Conservation (phyloP, 2,888 invertebrate genomes). For the Acrobasis suavella region DNA sequence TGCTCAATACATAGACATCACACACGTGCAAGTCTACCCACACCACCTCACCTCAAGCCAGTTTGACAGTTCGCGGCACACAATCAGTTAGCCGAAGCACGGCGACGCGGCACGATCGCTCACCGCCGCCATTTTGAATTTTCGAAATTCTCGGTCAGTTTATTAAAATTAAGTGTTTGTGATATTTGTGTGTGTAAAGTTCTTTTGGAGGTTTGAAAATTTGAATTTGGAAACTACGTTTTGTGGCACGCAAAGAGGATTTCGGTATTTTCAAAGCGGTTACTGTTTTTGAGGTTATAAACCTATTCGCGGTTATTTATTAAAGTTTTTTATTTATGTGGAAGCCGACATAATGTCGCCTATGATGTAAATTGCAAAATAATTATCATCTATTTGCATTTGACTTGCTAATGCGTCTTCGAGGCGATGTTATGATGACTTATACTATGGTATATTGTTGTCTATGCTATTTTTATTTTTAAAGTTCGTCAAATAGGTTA, state of each 20-base stretch:
- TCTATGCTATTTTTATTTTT: conserved; percentile 40
- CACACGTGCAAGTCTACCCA: conserved; percentile 48
- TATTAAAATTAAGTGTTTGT: conserved; percentile 61
- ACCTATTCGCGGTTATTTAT: conserved; percentile 46
- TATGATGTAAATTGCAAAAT: conserved; percentile 72
- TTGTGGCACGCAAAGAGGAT: conserved; percentile 40
- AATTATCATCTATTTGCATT: conserved; percentile 61
- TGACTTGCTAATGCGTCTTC: conserved; percentile 44
- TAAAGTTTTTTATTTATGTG: conserved; percentile 48
- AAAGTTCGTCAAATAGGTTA: conserved; percentile 49
- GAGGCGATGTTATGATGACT: conserved; percentile 33
- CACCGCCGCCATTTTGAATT: conserved; percentile 64
- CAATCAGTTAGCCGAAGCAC: conserved; percentile 77
- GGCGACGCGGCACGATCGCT: conserved; percentile 71
- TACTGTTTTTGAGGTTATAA: conserved; percentile 52
- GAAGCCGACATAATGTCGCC: conserved; percentile 44
- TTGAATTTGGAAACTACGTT: conserved; percentile 29
- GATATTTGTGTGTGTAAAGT: conserved; percentile 45
- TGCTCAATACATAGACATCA: conserved; percentile 27
- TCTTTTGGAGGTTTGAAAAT: conserved; percentile 44
- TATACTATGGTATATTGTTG: conserved; percentile 1
- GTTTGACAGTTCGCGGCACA: conserved; percentile 72
- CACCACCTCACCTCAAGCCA: conserved; percentile 47
- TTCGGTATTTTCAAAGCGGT: conserved; percentile 58
- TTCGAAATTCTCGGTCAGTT: conserved; percentile 59